Evolutionary conservation across 2,797 vertebrate species (phyloP).

Genomic region (Periophthalmus magnuspinnatus): DNA sequence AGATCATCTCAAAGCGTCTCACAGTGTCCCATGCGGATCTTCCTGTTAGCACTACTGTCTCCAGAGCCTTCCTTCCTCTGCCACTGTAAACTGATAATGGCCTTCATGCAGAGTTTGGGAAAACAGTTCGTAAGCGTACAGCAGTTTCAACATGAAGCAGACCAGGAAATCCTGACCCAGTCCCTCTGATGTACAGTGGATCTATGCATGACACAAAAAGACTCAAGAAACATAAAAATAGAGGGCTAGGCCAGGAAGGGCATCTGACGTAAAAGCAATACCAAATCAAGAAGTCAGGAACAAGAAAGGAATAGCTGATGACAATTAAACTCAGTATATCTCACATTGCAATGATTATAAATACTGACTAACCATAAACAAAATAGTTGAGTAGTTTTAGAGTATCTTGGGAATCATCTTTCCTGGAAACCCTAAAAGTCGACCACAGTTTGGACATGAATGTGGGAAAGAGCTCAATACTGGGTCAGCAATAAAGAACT

Average conservation of each 20-base stretch:
- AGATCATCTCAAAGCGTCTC: constrained; percentile 45
- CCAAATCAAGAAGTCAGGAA: neutral
- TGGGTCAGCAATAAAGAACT: constrained; percentile 43
- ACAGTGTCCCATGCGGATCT: constrained; percentile 48
- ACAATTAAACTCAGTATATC: neutral
- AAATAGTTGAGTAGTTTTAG: neutral
- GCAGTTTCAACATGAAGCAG: neutral
- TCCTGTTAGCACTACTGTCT: constrained; percentile 67
- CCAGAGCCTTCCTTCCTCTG: constrained; percentile 58
- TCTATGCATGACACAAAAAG: neutral
- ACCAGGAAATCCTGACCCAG: constrained; percentile 16
- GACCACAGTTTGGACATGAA: constrained; percentile 28
- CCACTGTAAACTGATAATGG: constrained; percentile 38
- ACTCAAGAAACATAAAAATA: neutral
- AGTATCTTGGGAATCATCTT: neutral
- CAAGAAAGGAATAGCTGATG: neutral
- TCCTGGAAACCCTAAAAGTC: constrained; percentile 37
- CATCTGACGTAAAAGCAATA: neutral
- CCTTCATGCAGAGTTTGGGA: constrained; percentile 15
- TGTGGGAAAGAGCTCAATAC: constrained; percentile 57
- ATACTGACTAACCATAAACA: too few relatives aligned
- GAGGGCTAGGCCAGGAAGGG: neutral
- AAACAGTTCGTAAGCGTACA: constrained; percentile 14
- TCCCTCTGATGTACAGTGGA: constrained; percentile 3
- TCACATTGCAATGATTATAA: neutral